Conservation (phyloP, 2,113 vertebrate genomes). For the Hucho hucho region DNA sequence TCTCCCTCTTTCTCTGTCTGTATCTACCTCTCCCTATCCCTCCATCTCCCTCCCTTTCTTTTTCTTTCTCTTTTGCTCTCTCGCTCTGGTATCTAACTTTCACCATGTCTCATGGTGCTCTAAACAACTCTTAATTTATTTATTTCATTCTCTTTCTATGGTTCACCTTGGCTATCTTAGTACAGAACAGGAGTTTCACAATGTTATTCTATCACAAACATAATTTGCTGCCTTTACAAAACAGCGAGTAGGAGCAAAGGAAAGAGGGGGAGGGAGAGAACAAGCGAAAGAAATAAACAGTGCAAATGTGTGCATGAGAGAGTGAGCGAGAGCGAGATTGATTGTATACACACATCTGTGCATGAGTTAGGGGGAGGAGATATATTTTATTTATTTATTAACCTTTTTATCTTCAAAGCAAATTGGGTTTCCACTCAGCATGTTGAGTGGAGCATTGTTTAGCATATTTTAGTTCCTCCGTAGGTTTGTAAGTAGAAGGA, state of each 20-base stretch:
- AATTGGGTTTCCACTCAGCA: conserved; percentile 21
- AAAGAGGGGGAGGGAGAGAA: not conserved
- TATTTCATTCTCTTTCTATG: not conserved
- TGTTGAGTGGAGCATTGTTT: conserved; percentile 32
- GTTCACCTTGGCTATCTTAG: not conserved
- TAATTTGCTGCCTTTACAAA: not conserved
- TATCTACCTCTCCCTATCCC: not conserved
- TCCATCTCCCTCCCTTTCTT: conserved; percentile 3
- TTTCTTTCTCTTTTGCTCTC: not conserved
- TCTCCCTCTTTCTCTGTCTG: not conserved
- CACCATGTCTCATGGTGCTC: too few relatives aligned
- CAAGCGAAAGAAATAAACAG: not conserved
- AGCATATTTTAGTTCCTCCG: conserved; percentile 31
- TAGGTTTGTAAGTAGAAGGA: conserved; percentile 42
- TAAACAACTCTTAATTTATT: not conserved
- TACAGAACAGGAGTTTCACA: not conserved
- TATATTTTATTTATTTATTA: conserved; percentile 47
- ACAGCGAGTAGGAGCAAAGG: not conserved
- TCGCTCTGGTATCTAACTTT: too few relatives aligned
- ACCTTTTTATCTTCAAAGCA: conserved; percentile 52
- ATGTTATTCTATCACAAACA: not conserved
- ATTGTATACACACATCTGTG: not conserved
- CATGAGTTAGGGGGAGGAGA: conserved; percentile 35
- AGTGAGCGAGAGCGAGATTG: not conserved
- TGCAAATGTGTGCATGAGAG: conserved; percentile 2